Conservation (phyloP, 2,797 vertebrate genomes). For the Lophius americanus region DNA sequence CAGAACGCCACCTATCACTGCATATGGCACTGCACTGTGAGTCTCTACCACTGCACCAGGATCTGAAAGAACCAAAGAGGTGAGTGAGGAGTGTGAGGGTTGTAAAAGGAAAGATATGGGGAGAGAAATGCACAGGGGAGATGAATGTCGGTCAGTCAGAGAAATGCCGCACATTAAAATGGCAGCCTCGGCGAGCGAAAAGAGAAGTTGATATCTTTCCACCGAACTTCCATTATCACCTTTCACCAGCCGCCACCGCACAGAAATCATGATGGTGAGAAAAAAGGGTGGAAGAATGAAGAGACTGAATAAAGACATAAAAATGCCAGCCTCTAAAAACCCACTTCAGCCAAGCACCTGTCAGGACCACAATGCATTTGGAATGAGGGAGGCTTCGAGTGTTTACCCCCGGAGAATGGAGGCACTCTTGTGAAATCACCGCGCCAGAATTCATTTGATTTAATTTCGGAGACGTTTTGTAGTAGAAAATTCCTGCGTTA, state of each 20-base stretch:
- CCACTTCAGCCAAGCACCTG: conserved; percentile 58
- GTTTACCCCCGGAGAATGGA: conserved; percentile 37
- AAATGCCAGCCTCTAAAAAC: conserved; percentile 41
- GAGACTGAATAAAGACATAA: conserved; percentile 60
- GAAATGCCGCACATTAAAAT: conserved; percentile 37
- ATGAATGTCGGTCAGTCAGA: conserved; percentile 43
- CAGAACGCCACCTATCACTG: conserved; percentile 90
- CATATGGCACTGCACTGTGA: conserved; percentile 89
- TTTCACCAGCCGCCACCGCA: conserved; percentile 54
- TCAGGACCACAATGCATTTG: conserved; percentile 65
- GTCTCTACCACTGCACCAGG: conserved; percentile 91
- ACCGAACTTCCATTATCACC: conserved; percentile 68
- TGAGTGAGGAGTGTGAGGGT: conserved; percentile 14
- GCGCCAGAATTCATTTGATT: conserved; percentile 10
- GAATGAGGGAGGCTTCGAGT: conserved; percentile 53
- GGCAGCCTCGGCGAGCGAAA: conserved; percentile 23
- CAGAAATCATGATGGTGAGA: conserved; percentile 48
- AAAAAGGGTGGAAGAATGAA: conserved; percentile 50
- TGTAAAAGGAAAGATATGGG: conserved; percentile 22
- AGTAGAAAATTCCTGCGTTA: too few species aligned
- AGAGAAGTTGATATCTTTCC: conserved; percentile 63
- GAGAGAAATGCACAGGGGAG: conserved; percentile 28
- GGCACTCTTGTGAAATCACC: conserved; percentile 35
- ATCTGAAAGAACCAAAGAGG: conserved; percentile 75
- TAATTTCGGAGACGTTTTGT: conserved; percentile 36